A percentile compares a stretch with the other conserved stretches of the same genome.
These are phyloP conservation scores for Lepidonotus clava DNA, from an alignment of 2,888 invertebrate genomes.

Conservation along the genomic window DNA sequence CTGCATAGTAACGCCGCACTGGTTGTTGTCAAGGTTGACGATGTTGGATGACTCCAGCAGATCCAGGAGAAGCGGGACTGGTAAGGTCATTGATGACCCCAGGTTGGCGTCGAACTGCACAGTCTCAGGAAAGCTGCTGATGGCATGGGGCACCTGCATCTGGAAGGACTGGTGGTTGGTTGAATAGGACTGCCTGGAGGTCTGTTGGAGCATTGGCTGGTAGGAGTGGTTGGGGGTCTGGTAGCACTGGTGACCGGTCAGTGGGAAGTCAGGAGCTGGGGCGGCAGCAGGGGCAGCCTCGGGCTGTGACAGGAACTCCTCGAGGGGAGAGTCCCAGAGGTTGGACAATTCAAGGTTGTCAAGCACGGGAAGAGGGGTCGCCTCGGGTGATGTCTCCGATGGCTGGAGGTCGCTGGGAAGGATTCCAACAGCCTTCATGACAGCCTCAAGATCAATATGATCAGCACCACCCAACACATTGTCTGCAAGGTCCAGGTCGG, in stretches of 20 bases:
- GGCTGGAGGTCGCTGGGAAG: background rate
- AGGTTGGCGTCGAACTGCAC: background rate
- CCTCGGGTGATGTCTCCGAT: background rate
- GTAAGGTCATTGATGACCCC: no score
- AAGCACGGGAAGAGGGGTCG: background rate
- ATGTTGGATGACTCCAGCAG: background rate
- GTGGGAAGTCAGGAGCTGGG: background rate
- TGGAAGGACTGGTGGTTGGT: background rate
- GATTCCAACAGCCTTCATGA: conserved; percentile 7
- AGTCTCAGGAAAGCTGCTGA: background rate
- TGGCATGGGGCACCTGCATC: background rate
- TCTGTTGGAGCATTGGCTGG: background rate
- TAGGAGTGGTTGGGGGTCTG: background rate
- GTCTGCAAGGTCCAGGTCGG: background rate
- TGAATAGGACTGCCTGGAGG: background rate
- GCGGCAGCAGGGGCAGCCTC: background rate
- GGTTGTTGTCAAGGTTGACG: background rate
- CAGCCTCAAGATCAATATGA: background rate
- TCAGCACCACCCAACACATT: background rate
- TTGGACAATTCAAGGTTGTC: background rate
- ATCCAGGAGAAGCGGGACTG: background rate
- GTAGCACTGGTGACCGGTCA: background rate
- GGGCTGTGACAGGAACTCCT: background rate
- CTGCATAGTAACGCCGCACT: no score
- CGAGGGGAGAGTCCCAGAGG: background rate